Base-by-base conservation (phyloP, 2,113 vertebrate species). In the Anolis carolinensis region DNA sequence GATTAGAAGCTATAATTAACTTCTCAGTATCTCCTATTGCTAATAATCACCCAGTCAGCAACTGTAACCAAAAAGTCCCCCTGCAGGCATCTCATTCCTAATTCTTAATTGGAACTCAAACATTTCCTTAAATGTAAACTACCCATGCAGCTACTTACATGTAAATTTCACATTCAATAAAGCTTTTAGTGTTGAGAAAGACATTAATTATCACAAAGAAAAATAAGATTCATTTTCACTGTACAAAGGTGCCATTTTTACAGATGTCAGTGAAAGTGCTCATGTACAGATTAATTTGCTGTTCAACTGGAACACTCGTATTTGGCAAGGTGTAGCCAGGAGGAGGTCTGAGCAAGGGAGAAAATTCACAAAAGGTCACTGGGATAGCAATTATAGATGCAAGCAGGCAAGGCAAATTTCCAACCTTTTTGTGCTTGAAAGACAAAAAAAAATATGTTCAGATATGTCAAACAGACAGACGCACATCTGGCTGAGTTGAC, bases 81-180 rank as follows among this genome's bases (percentile, higher is more conserved):
- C 76, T 82, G 30, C 71, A 94, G 90, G 84, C 73, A 85, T 30
- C 48, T 72, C 82, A 93, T 78, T 63, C 88, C 89, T 88, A 74
- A n/a, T 5, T 76, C 52, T 92, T 92, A 89, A 95, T 86, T 94
- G 79, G 87, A 95, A 95, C 94, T 93, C 83, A 95, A 93, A 90
- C 73, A 89, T 87, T 89, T 92, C 78, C 79, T 59, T 0, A 87
- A 79, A 32, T 85, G 89, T 80, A 93, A 94, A 81, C 67, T 76
- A 39, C 14, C n/a, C 87, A 89, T 50, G 86, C 70, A 90, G 83
- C 63, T 88, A 83, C 36, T 93, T 72, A 79, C 79, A 90, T 88
- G 90, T 91, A 88, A 94, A 85, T 91, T 93, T 92, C 81, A 90
- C 72, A 87, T 81, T 89, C 86, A 86, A 52, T 74, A 72, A 90